Percentiles rank a stretch among this genome's conserved stretches.
Evolutionary conservation across 2,888 invertebrate genomes (phyloP).

Genomic region (Campopleginae sp.): DNA sequence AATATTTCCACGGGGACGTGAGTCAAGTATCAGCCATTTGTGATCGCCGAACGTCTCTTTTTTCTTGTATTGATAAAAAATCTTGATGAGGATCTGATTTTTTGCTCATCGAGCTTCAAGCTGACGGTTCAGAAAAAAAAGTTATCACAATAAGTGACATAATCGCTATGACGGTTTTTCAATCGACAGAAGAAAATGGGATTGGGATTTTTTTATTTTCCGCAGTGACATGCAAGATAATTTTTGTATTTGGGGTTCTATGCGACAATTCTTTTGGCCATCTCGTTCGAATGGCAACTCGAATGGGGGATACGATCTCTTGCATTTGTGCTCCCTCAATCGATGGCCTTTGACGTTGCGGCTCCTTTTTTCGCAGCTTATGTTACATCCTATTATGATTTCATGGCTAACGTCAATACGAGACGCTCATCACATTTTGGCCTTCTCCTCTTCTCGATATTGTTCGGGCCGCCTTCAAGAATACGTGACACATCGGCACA

Average conservation of each 20-base stretch:
- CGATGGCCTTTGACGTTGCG: neutral
- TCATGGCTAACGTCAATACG: slow-evolving; percentile 10
- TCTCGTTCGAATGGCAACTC: neutral
- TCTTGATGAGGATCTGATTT: neutral
- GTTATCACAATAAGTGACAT: neutral
- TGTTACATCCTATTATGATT: slow-evolving; percentile 15
- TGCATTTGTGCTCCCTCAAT: slow-evolving; percentile 22
- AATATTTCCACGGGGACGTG: neutral
- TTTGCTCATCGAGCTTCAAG: neutral
- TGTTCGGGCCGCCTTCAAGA: slow-evolving; percentile 21
- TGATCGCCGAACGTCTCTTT: neutral
- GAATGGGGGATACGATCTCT: neutral
- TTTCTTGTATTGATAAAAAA: neutral
- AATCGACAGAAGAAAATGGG: neutral
- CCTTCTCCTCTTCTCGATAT: slow-evolving; percentile 8
- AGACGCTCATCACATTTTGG: slow-evolving; percentile 5
- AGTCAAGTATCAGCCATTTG: neutral
- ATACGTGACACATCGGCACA: neutral
- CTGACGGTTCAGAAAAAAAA: neutral
- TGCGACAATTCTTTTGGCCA: neutral
- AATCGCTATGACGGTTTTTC: neutral
- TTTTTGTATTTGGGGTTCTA: neutral
- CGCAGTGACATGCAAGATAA: neutral
- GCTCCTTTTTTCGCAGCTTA: slow-evolving; percentile 3
- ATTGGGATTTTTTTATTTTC: neutral